Evolutionary conservation across 2,888 invertebrate species (phyloP).

Genomic region (Erebia aethiops): DNA sequence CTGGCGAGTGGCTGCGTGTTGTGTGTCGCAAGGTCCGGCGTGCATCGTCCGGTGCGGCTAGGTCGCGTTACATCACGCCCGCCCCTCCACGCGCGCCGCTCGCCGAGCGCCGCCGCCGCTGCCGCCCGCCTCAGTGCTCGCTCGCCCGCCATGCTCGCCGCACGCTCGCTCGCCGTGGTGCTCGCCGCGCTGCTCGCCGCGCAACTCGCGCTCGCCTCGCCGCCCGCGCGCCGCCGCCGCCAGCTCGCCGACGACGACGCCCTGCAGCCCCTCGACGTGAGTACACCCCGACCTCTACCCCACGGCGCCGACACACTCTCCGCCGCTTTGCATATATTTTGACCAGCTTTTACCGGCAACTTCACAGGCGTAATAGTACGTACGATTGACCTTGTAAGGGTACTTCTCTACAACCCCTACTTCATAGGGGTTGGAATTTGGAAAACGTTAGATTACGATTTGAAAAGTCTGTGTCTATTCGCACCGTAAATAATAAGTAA

Average conservation of each 20-base stretch:
- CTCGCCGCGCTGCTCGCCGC: conserved; percentile 45
- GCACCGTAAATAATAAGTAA: too few relatives aligned
- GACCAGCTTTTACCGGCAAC: neutral
- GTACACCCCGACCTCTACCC: conserved; percentile 29
- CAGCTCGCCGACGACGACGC: conserved; percentile 71
- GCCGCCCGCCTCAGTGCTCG: conserved; percentile 33
- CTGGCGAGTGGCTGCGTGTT: neutral
- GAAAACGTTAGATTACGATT: too few relatives aligned
- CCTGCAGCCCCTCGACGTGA: conserved; percentile 73
- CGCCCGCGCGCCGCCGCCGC: conserved; percentile 53
- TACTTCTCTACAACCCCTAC: too few relatives aligned
- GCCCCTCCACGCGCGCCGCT: neutral
- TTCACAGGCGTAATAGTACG: too few relatives aligned
- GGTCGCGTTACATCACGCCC: neutral
- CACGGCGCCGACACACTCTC: neutral
- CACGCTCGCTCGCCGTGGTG: conserved; percentile 36
- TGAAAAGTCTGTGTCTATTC: too few relatives aligned
- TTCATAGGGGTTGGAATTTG: too few relatives aligned
- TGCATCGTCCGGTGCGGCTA: neutral
- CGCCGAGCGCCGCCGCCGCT: conserved; percentile 6
- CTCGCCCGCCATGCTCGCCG: conserved; percentile 37
- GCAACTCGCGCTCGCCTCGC: conserved; percentile 41
- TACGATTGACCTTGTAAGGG: too few relatives aligned
- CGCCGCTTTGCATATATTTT: neutral
- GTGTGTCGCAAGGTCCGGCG: neutral